Percentiles rank a stretch among this genome's conserved stretches.
These are phyloP conservation scores for Collichthys lucidus DNA, from an alignment of 2,113 vertebrate genomes.

Conservation along the genomic window DNA sequence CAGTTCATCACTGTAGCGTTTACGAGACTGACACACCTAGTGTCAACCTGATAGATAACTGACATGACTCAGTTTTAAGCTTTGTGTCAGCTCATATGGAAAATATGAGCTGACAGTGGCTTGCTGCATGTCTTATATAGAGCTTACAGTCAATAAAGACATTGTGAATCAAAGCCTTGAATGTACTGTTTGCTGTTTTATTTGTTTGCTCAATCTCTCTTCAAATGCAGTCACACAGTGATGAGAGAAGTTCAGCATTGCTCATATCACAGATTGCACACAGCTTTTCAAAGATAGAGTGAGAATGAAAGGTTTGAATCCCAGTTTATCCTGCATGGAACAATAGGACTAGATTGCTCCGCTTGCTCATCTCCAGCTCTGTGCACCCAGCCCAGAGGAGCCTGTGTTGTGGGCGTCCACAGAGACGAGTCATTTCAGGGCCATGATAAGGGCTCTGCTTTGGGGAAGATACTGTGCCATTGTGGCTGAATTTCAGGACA, in stretches of 20 bases:
- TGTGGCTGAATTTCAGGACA: conserved; percentile 76
- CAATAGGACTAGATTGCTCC: conserved; percentile 80
- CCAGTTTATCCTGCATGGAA: conserved; percentile 54
- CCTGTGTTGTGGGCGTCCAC: conserved; percentile 75
- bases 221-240: conserved; percentile 8
- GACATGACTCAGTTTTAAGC: conserved; percentile 47
- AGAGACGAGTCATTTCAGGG: conserved; percentile 81
- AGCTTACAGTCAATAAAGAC: conserved; percentile 14
- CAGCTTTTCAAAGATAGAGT: conserved; percentile 18
- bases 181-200: conserved; percentile 13
- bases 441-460: conserved; percentile 79
- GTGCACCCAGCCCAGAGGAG: conserved; percentile 67
- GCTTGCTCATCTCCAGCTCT: conserved; percentile 70
- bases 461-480: conserved; percentile 70
- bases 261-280: conserved; percentile 47
- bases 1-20: conserved; percentile 49
- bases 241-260: conserved; percentile 15
- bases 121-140: not conserved
- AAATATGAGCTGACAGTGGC: conserved; percentile 29
- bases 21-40: conserved; percentile 41
- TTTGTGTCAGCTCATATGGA: conserved; percentile 38
- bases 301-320: conserved; percentile 50
- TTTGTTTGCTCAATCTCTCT: conserved; percentile 16
- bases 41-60: conserved; percentile 76
- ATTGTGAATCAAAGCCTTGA: conserved; percentile 13